phyloP scores from a whole-genome alignment of 1,140 invertebrate genomes.

The Calephelis virginiensis region DNA sequence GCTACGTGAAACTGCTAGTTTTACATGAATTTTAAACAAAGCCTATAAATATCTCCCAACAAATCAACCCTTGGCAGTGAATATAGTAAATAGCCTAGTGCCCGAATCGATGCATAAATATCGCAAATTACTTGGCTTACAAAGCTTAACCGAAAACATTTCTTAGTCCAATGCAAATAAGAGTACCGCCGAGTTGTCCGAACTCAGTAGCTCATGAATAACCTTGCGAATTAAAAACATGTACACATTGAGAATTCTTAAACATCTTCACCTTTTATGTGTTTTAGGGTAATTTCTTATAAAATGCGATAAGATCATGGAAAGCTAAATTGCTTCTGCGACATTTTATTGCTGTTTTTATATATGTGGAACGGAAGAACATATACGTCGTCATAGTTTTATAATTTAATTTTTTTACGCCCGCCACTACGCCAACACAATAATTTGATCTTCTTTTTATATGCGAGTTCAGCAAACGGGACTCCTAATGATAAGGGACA shows the following conservation, averaged over 20 bases:
- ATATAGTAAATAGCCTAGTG: background rate
- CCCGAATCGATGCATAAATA: background rate
- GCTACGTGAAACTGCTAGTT: no score
- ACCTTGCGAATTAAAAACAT: background rate
- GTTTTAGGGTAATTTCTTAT: constrained; percentile 11
- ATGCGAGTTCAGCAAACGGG: no score
- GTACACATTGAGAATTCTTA: background rate
- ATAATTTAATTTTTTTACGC: no score
- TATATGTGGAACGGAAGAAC: no score
- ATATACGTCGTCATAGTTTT: no score
- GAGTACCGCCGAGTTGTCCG: background rate
- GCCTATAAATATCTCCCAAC: no score
- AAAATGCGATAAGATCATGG: background rate
- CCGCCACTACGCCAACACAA: no score
- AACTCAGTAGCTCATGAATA: background rate
- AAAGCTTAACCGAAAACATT: background rate
- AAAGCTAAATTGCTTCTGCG: background rate
- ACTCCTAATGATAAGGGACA: no score
- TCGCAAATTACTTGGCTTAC: background rate
- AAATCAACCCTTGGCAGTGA: no score
- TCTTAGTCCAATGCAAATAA: background rate
- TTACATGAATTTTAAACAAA: no score
- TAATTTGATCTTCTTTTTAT: no score
- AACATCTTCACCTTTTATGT: constrained; percentile 7
- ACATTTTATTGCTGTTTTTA: background rate